Percentiles rank a stretch among this genome's conserved stretches.
Evolutionary conservation across 2,888 invertebrate genomes (phyloP).

Genomic region (Tenthredo livida): DNA sequence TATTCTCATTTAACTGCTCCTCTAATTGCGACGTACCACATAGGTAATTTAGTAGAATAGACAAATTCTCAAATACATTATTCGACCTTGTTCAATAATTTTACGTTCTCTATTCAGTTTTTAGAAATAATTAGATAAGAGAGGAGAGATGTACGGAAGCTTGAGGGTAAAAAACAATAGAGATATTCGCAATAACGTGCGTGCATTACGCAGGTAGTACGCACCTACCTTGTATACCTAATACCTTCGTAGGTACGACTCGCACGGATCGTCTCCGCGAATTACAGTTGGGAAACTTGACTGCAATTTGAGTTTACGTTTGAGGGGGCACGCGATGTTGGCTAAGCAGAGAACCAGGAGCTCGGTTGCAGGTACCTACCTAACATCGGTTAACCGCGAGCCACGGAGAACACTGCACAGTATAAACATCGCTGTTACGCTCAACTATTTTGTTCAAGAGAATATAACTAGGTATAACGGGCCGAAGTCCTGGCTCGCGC

Average conservation of each 20-base stretch:
- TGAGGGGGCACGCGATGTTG: slow-evolving; percentile 47
- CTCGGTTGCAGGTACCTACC: slow-evolving; percentile 23
- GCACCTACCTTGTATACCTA: too few relatives aligned
- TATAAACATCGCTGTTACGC: slow-evolving; percentile 39
- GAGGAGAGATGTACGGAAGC: not conserved
- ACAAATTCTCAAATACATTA: not conserved
- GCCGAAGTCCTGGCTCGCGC: not conserved
- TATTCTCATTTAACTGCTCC: slow-evolving; percentile 7
- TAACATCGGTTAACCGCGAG: slow-evolving; percentile 50
- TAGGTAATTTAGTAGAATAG: not conserved
- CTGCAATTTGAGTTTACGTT: slow-evolving; percentile 48
- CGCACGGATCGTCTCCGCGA: slow-evolving; percentile 46
- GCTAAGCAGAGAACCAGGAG: slow-evolving; percentile 44
- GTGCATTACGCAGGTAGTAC: slow-evolving; percentile 22
- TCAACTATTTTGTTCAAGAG: slow-evolving; percentile 49
- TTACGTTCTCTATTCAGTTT: not conserved
- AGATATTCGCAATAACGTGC: slow-evolving; percentile 49
- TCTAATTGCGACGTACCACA: not conserved
- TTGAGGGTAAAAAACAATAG: not conserved
- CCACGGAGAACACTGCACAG: slow-evolving; percentile 42
- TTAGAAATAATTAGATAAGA: not conserved
- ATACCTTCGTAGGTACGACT: slow-evolving; percentile 19
- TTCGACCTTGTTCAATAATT: not conserved
- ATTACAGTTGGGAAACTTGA: slow-evolving; percentile 49
- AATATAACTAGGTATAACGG: slow-evolving; percentile 46